Percentiles rank a stretch among this genome's conserved stretches.
Conservation (phyloP, 2,888 invertebrate genomes). For the Pammene fasciana region DNA sequence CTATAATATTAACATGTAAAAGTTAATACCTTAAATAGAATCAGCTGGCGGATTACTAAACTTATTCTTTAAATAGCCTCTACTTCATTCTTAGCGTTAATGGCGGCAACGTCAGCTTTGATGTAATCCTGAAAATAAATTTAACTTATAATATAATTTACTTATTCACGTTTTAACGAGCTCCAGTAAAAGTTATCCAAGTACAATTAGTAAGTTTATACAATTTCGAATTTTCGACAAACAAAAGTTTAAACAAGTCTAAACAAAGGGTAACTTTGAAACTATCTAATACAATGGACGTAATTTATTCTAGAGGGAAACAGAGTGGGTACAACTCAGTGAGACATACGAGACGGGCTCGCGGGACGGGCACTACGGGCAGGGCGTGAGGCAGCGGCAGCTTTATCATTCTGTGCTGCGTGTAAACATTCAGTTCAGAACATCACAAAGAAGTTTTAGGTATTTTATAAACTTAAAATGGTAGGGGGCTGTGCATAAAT, state of each 20-base stretch:
- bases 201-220: slow-evolving; percentile 20
- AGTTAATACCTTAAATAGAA: slow-evolving; percentile 36
- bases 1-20: slow-evolving; percentile 41
- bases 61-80: slow-evolving; percentile 62
- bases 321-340: slow-evolving; percentile 2
- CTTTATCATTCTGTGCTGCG: slow-evolving; percentile 5
- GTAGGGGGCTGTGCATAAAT: too few species aligned
- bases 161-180: slow-evolving; percentile 13
- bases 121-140: slow-evolving; percentile 66
- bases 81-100: slow-evolving; percentile 64
- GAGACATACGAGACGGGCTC: slow-evolving; percentile 15
- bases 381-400: slow-evolving; percentile 11
- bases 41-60: slow-evolving; percentile 40
- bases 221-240: slow-evolving; percentile 15
- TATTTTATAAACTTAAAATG: background rate
- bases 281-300: slow-evolving; percentile 19
- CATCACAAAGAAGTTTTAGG: background rate
- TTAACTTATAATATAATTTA: slow-evolving; percentile 16
- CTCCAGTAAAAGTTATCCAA: slow-evolving; percentile 9
- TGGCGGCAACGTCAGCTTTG: slow-evolving; percentile 58
- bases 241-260: slow-evolving; percentile 22
- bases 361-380: slow-evolving; percentile 11
- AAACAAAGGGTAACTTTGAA: slow-evolving; percentile 24
- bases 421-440: slow-evolving; percentile 2
- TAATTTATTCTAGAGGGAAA: slow-evolving; percentile 23